These are phyloP conservation scores for Pholis gunnellus DNA, from an alignment of 2,113 vertebrate species.

Conservation along the genomic window DNA sequence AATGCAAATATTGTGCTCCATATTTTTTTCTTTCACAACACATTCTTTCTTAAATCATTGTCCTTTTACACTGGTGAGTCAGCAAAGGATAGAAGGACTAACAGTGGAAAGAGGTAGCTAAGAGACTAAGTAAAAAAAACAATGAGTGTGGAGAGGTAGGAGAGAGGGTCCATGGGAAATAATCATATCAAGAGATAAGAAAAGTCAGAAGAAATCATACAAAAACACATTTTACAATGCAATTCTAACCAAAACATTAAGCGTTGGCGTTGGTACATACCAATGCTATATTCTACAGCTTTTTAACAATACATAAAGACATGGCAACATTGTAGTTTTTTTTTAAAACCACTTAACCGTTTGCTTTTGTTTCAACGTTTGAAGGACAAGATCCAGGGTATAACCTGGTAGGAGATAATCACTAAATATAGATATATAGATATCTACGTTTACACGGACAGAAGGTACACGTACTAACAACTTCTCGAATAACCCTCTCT, in stretches of 20 bases:
- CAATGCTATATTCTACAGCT: not conserved
- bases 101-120: constrained; percentile 1
- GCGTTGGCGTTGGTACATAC: not conserved
- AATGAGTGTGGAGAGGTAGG: not conserved
- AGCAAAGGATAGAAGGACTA: not conserved
- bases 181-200: constrained; percentile 14
- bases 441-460: not conserved
- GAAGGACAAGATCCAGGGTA: not conserved
- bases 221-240: constrained; percentile 4
- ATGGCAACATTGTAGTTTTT: not conserved
- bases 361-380: not conserved
- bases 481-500: not conserved
- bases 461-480: not conserved
- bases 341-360: not conserved
- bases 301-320: not conserved
- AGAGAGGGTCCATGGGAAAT: not conserved
- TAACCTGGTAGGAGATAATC: not conserved
- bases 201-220: constrained; percentile 31
- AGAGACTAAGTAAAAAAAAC: constrained; percentile 12
- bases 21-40: not conserved
- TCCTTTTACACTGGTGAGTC: not conserved
- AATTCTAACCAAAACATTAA: not conserved
- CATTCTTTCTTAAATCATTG: not conserved
- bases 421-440: too few relatives aligned
- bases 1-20: not conserved